phyloP scores from a whole-genome alignment of 2,113 vertebrate species.

The Alligator mississippiensis region DNA sequence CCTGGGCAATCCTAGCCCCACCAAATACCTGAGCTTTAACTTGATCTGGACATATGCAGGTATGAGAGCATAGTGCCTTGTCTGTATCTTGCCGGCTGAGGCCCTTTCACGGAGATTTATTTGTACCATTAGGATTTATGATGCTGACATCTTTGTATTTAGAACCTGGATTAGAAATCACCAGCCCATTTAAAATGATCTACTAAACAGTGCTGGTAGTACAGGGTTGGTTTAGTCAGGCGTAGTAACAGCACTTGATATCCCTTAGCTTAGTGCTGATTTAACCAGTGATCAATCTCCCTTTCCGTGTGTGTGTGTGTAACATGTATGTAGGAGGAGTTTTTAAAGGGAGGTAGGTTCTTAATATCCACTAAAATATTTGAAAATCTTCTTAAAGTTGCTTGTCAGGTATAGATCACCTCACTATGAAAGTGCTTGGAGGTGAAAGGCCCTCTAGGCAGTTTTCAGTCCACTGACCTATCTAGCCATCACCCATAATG shows the following conservation, averaged over 20 bases:
- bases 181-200: neutral
- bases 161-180: neutral
- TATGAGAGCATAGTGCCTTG: neutral
- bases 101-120: neutral
- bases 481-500: neutral
- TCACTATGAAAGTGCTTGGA: neutral
- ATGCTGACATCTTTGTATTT: neutral
- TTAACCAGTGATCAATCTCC: neutral
- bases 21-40: neutral
- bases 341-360: neutral
- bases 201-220: neutral
- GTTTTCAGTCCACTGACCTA: neutral
- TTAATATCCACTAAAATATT: neutral
- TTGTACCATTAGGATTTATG: neutral
- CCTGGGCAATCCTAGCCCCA: neutral
- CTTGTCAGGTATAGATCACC: neutral
- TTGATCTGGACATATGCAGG: neutral
- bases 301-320: neutral
- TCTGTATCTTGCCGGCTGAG: neutral
- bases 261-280: neutral
- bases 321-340: no score
- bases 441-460: neutral
- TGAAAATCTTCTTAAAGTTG: neutral
- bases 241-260: neutral
- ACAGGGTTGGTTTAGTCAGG: neutral